A percentile compares a stretch with the other conserved stretches of the same genome.
phyloP scores from a whole-genome alignment of 1,140 invertebrate genomes.

The Physella acuta region DNA sequence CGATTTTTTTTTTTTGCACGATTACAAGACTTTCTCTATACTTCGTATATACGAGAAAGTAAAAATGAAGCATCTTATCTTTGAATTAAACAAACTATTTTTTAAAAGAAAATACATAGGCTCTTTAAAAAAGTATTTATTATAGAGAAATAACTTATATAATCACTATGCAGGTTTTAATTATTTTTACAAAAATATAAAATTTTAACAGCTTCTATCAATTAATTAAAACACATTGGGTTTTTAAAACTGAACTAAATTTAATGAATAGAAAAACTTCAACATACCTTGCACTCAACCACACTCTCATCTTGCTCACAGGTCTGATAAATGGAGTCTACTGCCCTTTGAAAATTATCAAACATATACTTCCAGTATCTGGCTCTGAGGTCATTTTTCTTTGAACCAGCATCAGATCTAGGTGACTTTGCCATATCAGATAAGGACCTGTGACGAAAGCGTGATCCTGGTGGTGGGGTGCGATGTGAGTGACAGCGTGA shows the following conservation, averaged over 20 bases:
- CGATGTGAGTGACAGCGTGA: conserved; percentile 24
- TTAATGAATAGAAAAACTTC: no score
- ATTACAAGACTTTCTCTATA: no score
- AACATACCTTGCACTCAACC: conserved; percentile 67
- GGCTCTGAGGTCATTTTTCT: conserved; percentile 73
- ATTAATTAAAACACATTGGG: no score
- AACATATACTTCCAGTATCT: conserved; percentile 93
- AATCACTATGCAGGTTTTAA: background rate
- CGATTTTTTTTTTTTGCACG: no score
- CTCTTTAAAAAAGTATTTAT: background rate
- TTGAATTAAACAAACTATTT: no score
- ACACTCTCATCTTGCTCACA: conserved; percentile 70
- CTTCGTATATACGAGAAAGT: no score
- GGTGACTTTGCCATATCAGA: conserved; percentile 49
- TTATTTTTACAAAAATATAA: background rate
- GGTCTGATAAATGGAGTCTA: conserved; percentile 72
- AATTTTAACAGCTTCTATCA: background rate
- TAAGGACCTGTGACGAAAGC: conserved; percentile 25
- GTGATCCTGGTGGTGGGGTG: conserved; percentile 25
- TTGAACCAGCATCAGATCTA: conserved; percentile 42
- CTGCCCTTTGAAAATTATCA: conserved; percentile 87
- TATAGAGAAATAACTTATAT: background rate
- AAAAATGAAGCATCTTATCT: no score
- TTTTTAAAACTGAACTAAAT: no score
- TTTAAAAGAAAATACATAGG: background rate